These are phyloP conservation scores for Macrosiphum euphorbiae DNA, from an alignment of 2,888 invertebrate genomes.

Conservation along the genomic window DNA sequence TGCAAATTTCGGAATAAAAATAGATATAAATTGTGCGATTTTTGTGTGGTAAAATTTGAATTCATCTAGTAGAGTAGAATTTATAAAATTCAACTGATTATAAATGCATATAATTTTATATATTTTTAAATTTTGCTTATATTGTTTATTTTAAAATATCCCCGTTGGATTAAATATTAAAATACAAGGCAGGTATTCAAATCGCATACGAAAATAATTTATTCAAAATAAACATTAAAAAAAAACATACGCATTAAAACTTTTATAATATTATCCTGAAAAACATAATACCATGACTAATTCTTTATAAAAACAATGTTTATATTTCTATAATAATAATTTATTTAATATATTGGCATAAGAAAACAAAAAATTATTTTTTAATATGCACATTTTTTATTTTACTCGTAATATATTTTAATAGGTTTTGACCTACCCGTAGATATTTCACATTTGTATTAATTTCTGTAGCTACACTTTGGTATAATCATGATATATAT, in stretches of 20 bases:
- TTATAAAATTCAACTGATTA: not conserved
- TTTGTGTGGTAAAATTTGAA: not conserved
- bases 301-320: not conserved
- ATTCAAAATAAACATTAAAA: not conserved
- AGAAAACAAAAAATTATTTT: not conserved
- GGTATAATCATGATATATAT: not conserved
- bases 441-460: not conserved
- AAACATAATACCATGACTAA: not conserved
- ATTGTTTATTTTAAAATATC: not conserved
- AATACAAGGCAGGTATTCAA: not conserved
- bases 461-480: not conserved
- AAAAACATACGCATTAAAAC: not conserved
- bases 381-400: not conserved
- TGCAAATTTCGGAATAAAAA: not conserved
- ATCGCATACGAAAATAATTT: not conserved
- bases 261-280: not conserved
- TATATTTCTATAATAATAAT: not conserved
- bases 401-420: not conserved
- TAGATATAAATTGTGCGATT: not conserved
- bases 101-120: not conserved
- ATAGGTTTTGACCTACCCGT: not conserved
- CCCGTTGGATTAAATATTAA: not conserved
- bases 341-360: not conserved
- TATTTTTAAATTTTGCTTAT: not conserved
- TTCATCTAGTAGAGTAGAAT: not conserved